phyloP scores from a whole-genome alignment of 2,797 vertebrate genomes.

The Hapalemur alaotrensis region DNA sequence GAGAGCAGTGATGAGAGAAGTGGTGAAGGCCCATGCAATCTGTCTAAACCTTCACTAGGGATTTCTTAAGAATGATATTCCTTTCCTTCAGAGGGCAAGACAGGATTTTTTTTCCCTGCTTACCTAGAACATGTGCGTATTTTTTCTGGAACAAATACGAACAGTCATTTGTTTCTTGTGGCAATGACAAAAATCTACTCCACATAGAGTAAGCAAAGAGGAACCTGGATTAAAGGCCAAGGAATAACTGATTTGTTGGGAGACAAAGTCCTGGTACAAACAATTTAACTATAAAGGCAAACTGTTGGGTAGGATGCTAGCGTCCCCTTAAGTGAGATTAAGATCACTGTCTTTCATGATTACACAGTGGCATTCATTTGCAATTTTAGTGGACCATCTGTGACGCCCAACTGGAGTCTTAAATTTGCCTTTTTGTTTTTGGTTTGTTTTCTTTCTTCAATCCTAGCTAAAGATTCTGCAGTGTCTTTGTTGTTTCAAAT shows the following conservation, averaged over 20 bases:
- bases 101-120: background rate
- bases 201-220: background rate
- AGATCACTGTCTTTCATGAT: conserved; percentile 28
- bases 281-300: conserved; percentile 40
- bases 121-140: background rate
- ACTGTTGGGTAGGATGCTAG: background rate
- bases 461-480: background rate
- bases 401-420: conserved; percentile 34
- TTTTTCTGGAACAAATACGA: background rate
- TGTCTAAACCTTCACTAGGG: background rate
- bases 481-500: conserved; percentile 18
- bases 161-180: background rate
- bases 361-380: conserved; percentile 51
- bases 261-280: conserved; percentile 21
- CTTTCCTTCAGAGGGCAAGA: background rate
- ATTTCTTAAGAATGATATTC: background rate
- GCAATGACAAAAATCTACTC: background rate
- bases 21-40: background rate
- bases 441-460: background rate
- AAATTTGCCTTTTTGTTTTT: conserved; percentile 30
- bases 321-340: conserved; percentile 43
- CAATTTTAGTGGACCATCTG: conserved; percentile 64
- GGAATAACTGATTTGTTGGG: background rate
- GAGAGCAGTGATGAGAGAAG: background rate
- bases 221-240: background rate